Percentiles rank a stretch among this genome's conserved stretches.
Conservation (phyloP, 2,888 invertebrate species). For the Gastrophysa polygoni region DNA sequence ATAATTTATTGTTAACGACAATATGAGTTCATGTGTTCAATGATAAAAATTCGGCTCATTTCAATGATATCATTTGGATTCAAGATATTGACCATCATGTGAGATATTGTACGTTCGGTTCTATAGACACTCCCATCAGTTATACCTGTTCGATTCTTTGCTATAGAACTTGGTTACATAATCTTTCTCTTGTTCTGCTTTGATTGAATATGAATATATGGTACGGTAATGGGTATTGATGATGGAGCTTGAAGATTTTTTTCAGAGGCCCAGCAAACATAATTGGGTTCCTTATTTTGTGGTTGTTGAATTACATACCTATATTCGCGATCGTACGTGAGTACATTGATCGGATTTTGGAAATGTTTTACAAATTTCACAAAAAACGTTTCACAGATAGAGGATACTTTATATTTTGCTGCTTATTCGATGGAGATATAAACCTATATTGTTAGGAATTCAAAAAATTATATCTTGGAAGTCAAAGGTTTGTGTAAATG, state of each 20-base stretch:
- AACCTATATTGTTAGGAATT: no score
- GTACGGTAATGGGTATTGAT: slow-evolving; percentile 22
- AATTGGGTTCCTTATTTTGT: slow-evolving; percentile 13
- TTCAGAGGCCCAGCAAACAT: neutral
- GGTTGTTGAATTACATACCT: neutral
- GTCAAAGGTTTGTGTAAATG: no score
- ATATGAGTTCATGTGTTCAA: no score
- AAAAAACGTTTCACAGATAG: no score
- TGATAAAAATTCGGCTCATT: no score
- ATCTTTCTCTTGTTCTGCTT: slow-evolving; percentile 40
- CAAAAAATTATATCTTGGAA: no score
- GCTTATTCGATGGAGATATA: no score
- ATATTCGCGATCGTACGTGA: neutral
- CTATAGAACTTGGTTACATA: slow-evolving; percentile 50
- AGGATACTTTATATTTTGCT: no score
- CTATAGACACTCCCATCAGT: neutral
- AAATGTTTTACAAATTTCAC: no score
- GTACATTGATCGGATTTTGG: neutral
- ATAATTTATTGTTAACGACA: no score
- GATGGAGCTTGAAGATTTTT: slow-evolving; percentile 9
- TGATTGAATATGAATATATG: slow-evolving; percentile 32
- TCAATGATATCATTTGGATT: no score
- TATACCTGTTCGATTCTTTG: slow-evolving; percentile 50
- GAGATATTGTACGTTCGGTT: neutral
- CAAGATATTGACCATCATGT: no score